Evolutionary conservation across 2,888 invertebrate species (phyloP).

Genomic region (Lasius platythorax): DNA sequence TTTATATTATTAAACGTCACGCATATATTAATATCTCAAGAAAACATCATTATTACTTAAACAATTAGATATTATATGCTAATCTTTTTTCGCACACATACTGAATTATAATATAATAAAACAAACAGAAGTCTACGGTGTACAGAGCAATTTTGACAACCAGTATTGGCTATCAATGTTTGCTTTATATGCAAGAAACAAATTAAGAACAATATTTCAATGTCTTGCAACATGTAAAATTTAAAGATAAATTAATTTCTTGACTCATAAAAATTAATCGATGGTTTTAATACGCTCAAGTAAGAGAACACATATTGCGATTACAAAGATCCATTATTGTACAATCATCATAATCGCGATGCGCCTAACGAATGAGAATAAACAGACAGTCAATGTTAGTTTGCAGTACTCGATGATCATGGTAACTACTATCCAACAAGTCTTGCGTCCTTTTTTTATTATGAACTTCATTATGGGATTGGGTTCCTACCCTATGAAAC

Average conservation of each 20-base stretch:
- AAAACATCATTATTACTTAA: too few species aligned
- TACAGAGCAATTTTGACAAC: background rate
- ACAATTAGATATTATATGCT: too few species aligned
- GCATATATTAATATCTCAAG: background rate
- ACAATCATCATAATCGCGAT: background rate
- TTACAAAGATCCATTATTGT: background rate
- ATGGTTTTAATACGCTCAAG: background rate
- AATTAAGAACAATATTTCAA: background rate
- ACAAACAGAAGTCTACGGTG: background rate
- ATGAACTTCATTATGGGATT: background rate
- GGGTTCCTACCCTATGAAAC: background rate
- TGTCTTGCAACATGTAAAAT: background rate
- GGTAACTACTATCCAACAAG: background rate
- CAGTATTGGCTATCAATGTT: background rate
- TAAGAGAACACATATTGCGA: background rate
- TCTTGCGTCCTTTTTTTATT: background rate
- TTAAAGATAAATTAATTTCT: background rate
- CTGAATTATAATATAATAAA: background rate
- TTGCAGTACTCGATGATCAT: background rate
- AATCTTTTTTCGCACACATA: too few species aligned
- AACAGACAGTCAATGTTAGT: background rate
- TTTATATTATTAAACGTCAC: background rate
- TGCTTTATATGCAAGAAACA: background rate
- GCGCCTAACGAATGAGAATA: background rate
- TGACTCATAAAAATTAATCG: background rate